phyloP scores from a whole-genome alignment of 2,888 invertebrate genomes.

The Callyntrura sp. region DNA sequence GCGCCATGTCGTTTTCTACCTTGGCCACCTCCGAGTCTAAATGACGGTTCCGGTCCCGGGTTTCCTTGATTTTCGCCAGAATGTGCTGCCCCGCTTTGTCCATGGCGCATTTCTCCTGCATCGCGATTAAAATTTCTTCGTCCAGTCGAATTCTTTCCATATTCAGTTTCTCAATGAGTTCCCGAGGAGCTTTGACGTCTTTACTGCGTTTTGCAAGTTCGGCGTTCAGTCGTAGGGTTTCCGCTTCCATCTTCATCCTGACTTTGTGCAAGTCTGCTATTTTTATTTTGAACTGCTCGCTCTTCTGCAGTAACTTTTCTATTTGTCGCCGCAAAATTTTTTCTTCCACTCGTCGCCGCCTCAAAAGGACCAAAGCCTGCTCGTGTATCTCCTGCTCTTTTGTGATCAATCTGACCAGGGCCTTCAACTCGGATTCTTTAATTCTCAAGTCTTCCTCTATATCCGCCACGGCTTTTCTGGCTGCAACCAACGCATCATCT shows the following conservation, averaged over 20 bases:
- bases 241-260: constrained; percentile 72
- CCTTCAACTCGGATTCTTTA: constrained; percentile 80
- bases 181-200: constrained; percentile 76
- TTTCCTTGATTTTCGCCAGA: constrained; percentile 85
- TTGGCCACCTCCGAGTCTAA: constrained; percentile 86
- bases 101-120: constrained; percentile 90
- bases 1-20: constrained; percentile 82
- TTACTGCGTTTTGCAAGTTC: constrained; percentile 86
- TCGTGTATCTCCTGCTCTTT: constrained; percentile 83
- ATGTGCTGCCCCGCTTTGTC: constrained; percentile 88
- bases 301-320: constrained; percentile 64
- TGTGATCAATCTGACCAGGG: constrained; percentile 79
- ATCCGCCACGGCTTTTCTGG: constrained; percentile 77
- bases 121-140: constrained; percentile 88
- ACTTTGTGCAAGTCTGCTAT: constrained; percentile 76
- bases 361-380: constrained; percentile 77
- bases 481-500: constrained; percentile 83
- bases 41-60: constrained; percentile 87
- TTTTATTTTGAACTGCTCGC: constrained; percentile 75
- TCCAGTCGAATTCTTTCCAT: constrained; percentile 88
- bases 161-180: constrained; percentile 86
- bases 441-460: constrained; percentile 79
- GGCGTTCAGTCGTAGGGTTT: constrained; percentile 86
- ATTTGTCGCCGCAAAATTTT: constrained; percentile 79
- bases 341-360: constrained; percentile 82